Evolutionary conservation across 2,888 invertebrate genomes (phyloP).

Genomic region (Cataglyphis rosenhaueri): DNA sequence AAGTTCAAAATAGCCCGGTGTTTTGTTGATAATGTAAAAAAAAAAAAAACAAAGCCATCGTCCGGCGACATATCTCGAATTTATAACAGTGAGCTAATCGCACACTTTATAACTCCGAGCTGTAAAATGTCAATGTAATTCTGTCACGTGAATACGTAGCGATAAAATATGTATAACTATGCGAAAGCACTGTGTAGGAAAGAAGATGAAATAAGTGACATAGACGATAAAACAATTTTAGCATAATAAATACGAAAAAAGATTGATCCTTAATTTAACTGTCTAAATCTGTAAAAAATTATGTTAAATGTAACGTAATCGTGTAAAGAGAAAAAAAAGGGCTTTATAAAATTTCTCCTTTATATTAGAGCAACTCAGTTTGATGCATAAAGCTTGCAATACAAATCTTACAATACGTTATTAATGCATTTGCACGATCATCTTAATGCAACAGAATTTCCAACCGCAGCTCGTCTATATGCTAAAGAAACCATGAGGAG

Average conservation of each 20-base stretch:
- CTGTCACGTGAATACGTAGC: constrained; percentile 36
- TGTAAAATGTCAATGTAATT: constrained; percentile 24
- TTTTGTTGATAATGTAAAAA: not conserved
- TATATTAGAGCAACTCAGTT: not conserved
- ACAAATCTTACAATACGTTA: not conserved
- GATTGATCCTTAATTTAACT: not conserved
- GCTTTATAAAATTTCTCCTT: not conserved
- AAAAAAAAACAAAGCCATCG: not conserved
- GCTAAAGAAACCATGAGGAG: constrained; percentile 7
- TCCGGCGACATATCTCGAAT: not conserved
- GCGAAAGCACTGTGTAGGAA: not conserved
- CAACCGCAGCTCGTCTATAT: not conserved
- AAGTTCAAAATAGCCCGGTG: not conserved
- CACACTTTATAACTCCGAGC: not conserved
- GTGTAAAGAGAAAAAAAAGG: not conserved
- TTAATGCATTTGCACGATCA: not conserved
- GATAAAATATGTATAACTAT: constrained; percentile 1
- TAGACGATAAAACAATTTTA: not conserved
- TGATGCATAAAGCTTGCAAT: not conserved
- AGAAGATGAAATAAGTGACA: not conserved
- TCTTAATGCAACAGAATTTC: not conserved
- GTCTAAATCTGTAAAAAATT: not conserved
- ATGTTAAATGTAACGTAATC: not conserved
- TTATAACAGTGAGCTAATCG: constrained; percentile 18
- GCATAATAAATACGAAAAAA: not conserved